phyloP scores from a whole-genome alignment of 1,140 invertebrate genomes.

The Babylonia areolata region DNA sequence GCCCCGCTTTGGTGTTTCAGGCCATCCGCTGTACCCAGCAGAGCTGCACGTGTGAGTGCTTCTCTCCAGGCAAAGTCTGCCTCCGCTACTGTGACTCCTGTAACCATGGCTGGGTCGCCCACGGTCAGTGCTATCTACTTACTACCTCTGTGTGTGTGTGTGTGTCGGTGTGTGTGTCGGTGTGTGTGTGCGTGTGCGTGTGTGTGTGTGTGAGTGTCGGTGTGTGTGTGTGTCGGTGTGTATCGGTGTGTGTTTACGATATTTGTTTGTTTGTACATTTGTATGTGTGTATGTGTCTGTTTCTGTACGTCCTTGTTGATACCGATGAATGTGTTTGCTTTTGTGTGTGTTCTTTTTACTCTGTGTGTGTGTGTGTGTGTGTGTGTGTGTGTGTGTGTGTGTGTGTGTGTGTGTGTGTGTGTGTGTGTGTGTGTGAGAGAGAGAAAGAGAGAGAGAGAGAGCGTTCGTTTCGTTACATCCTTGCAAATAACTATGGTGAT shows the following conservation, averaged over 20 bases:
- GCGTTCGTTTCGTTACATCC: too few species aligned
- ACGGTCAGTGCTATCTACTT: conserved; percentile 80
- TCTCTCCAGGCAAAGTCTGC: conserved; percentile 84
- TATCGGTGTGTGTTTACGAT: background rate
- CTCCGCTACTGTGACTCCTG: conserved; percentile 85
- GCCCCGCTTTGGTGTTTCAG: conserved; percentile 77
- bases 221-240: conserved; percentile 4
- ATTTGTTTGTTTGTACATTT: background rate
- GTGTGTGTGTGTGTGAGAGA: background rate
- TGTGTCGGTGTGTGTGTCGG: background rate
- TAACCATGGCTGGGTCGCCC: conserved; percentile 87
- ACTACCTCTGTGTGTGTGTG: background rate
- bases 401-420: background rate
- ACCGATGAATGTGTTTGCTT: background rate
- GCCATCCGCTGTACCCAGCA: conserved; percentile 85
- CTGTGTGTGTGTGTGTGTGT: background rate
- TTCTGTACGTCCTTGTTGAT: background rate
- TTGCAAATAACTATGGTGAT: too few species aligned
- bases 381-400: background rate
- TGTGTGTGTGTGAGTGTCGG: background rate
- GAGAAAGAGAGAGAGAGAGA: too few species aligned
- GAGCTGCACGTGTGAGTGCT: conserved; percentile 85
- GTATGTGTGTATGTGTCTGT: background rate
- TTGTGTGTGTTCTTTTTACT: background rate
- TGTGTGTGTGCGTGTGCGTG: background rate